phyloP scores from a whole-genome alignment of 2,888 invertebrate species.

The Omphaloscelis lunosa region DNA sequence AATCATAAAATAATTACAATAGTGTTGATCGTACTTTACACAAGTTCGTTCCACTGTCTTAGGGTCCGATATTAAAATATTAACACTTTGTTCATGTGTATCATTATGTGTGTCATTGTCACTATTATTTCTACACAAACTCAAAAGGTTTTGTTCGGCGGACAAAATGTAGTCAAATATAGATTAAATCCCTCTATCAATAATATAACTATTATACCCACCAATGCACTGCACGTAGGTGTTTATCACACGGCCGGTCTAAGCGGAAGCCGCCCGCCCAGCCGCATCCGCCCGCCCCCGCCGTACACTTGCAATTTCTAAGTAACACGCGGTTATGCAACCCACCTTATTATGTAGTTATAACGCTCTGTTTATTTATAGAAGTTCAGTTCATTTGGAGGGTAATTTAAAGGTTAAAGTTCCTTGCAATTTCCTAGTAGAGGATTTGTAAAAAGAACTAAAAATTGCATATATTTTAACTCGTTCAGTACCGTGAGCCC shows the following conservation, averaged over 20 bases:
- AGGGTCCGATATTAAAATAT: too few species aligned
- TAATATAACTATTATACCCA: not conserved
- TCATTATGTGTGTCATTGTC: too few species aligned
- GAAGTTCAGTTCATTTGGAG: not conserved
- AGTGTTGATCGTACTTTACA: too few species aligned
- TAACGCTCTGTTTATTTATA: constrained; percentile 25
- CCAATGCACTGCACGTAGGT: constrained; percentile 13
- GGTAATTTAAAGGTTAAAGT: not conserved
- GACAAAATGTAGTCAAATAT: not conserved
- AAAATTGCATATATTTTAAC: too few species aligned
- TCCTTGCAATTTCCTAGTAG: not conserved
- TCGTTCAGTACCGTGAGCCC: too few species aligned
- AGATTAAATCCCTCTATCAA: not conserved
- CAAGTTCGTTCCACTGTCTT: too few species aligned
- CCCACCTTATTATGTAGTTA: constrained; percentile 5
- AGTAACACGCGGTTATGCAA: constrained; percentile 39
- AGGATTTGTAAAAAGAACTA: too few species aligned
- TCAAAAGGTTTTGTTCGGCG: too few species aligned
- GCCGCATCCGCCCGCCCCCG: constrained; percentile 42
- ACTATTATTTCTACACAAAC: too few species aligned
- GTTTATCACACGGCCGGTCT: constrained; percentile 7
- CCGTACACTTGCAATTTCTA: constrained; percentile 59
- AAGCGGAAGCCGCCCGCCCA: constrained; percentile 46
- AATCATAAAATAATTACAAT: too few species aligned
- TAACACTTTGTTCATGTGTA: too few species aligned